These are phyloP conservation scores for Tachina lurida DNA, from an alignment of 2,888 invertebrate genomes.

Conservation along the genomic window DNA sequence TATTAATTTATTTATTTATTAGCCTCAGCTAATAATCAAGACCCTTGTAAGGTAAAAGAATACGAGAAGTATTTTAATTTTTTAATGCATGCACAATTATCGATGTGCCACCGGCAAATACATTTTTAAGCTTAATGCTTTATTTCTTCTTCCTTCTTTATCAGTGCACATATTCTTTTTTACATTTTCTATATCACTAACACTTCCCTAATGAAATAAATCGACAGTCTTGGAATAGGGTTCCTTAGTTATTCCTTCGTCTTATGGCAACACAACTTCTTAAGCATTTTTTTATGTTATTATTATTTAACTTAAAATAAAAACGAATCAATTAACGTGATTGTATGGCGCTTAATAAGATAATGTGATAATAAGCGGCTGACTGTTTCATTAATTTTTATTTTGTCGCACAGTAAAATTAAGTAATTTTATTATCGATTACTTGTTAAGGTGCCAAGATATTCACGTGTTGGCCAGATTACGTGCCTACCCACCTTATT, in stretches of 20 bases:
- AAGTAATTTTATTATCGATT: conserved; percentile 15
- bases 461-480: conserved; percentile 21
- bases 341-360: neutral
- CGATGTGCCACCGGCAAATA: no score
- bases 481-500: neutral
- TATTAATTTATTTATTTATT: no score
- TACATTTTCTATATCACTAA: no score
- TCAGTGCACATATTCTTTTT: no score
- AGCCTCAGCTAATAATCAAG: no score
- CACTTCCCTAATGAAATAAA: no score
- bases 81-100: no score
- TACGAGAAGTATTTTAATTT: no score
- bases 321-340: neutral
- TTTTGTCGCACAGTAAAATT: neutral
- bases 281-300: neutral
- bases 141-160: no score
- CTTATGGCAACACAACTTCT: neutral
- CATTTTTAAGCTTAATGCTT: no score
- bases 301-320: neutral
- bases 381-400: neutral
- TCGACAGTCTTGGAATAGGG: no score
- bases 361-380: neutral
- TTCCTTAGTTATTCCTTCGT: neutral
- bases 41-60: no score
- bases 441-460: neutral